A percentile compares a stretch with the other conserved stretches of the same genome.
Conservation (phyloP, 1,140 invertebrate genomes). For the Calosoma granatense region DNA sequence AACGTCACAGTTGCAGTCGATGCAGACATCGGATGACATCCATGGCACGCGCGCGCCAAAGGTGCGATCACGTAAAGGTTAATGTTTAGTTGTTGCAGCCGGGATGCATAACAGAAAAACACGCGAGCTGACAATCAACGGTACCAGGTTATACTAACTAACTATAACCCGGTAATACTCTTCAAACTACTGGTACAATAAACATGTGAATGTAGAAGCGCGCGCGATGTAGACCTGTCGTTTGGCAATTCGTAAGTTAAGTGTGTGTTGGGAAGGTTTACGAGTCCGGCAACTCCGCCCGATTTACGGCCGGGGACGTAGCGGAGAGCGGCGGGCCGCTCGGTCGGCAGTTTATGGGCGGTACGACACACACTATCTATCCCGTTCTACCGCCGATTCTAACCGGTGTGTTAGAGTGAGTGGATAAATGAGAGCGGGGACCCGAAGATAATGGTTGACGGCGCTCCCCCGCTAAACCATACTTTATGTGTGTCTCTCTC, state of each 20-base stretch:
- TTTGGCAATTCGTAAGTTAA: conserved; percentile 36
- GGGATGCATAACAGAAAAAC: too few species aligned
- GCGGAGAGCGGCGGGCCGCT: conserved; percentile 16
- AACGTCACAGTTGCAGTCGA: too few species aligned
- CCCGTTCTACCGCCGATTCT: neutral
- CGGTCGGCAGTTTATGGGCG: conserved; percentile 32
- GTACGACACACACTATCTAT: conserved; percentile 20
- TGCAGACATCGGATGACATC: neutral
- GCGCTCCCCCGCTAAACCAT: conserved; percentile 35
- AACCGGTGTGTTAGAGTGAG: too few species aligned
- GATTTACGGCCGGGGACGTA: conserved; percentile 17
- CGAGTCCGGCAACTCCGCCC: conserved; percentile 29
- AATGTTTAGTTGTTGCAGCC: too few species aligned
- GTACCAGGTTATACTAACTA: too few species aligned
- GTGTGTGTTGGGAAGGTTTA: conserved; percentile 34
- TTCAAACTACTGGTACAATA: too few species aligned
- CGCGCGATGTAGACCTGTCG: conserved; percentile 31
- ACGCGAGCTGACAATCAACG: too few species aligned
- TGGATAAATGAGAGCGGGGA: conserved; percentile 22
- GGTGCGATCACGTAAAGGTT: too few species aligned
- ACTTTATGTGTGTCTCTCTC: conserved; percentile 37
- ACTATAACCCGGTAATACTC: too few species aligned
- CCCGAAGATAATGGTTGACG: conserved; percentile 34
- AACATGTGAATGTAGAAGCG: conserved; percentile 23
- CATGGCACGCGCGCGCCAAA: conserved; percentile 2